Evolutionary conservation across 2,797 vertebrate genomes (phyloP), one percentile per base, ranked within the genome.

Genomic region (Manis javanica): DNA sequence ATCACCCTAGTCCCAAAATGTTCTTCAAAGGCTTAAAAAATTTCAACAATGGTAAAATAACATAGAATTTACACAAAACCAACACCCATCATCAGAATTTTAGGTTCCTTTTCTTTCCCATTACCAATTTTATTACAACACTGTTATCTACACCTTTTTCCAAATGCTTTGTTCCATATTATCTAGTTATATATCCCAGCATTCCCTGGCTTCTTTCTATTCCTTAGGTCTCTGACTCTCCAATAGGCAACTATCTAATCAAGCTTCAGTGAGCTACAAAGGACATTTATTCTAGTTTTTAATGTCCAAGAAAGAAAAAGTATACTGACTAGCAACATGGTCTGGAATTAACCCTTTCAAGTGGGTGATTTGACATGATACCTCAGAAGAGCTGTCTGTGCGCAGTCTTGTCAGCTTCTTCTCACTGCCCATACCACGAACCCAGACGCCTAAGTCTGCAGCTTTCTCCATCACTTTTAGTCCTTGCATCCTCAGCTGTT

Each of bases 1-100:
- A 31, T 51, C 37, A 31, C 29, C n/a, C 9, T 59, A 37, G 42
- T 91, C 37, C 14, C 2, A 7, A 96, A 93, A 46, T 61, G 31
- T 57, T 90, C 59, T 85, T 74, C 59, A 79, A 90, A 92, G n/a
- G 3, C 63, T 87, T 86, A n/a, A 31, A 94, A 91, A 81, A n/a
- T 13, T 51, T 87, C 21, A 77, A 39, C 49, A 77, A 39, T 64
- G 37, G 84, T n/a, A n/a, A 84, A 83, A 88, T 31, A 78, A 79
- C 53, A 61, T 21, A 37, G 16, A 12, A 63, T 59, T 88, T 96
- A 68, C 10, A 51, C n/a, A 31, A 14, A 94, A 79, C 88, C 11
- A 59, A 61, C 12, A 31, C 10, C 26, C 9, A 66, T 55, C 15
- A 10, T 42, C 57, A 87, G 53, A 57, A 86, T 63, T 55, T 24